These are phyloP conservation scores for Corythornis vintsioides DNA, from an alignment of 2,113 vertebrate genomes.

Conservation along the genomic window DNA sequence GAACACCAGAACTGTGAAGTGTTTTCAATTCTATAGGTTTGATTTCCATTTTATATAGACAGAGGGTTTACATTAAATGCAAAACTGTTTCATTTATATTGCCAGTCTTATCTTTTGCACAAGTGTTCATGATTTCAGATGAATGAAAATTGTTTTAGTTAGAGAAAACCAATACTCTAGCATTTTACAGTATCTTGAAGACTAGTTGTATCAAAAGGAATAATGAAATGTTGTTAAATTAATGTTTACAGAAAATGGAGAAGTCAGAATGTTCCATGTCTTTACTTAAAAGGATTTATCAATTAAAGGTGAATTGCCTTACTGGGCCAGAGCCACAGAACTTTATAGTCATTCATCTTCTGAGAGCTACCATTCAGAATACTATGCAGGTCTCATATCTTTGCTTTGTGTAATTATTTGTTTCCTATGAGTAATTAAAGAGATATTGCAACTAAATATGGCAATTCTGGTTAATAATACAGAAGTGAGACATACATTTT, in stretches of 20 bases:
- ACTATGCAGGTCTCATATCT: background rate
- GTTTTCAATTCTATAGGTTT: background rate
- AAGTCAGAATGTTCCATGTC: background rate
- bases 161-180: background rate
- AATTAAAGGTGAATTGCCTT: background rate
- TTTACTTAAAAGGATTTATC: background rate
- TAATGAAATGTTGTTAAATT: background rate
- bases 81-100: background rate
- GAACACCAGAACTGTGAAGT: background rate
- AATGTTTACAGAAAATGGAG: background rate
- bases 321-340: background rate
- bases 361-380: background rate
- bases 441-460: background rate
- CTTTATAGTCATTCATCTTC: background rate
- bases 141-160: background rate
- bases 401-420: background rate
- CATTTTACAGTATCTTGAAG: background rate
- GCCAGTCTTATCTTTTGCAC: background rate
- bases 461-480: background rate
- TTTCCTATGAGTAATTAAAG: background rate
- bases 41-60: background rate
- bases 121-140: background rate
- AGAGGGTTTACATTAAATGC: background rate
- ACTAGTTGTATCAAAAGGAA: background rate
- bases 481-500: background rate